Evolutionary conservation across 2,888 invertebrate species (phyloP), one percentile per base, ranked within the genome.

Genomic region (Syrista parreyssii): DNA sequence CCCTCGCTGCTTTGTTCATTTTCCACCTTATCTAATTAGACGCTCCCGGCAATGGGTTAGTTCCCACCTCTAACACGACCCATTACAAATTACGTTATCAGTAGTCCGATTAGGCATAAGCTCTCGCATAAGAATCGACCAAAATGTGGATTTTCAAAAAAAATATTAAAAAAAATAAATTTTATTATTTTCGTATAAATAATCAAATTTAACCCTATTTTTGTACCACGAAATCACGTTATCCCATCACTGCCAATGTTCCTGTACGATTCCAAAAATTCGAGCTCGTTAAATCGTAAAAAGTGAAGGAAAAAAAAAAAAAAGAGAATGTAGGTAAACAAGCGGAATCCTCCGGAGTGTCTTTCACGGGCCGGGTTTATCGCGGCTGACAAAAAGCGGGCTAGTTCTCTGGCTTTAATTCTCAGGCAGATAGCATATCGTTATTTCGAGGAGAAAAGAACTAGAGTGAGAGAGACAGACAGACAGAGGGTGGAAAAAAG

Each of bases 391-490:
- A 55, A 23, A 55, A 55, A 55, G 55, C 55, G 23, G 55, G 55
- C 23, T 55, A 9, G 23, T 23, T 55, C 55, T 55, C 55, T 55
- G 55, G 55, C 55, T 55, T 55, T 55, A 55, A 55, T 55, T 55
- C 23, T 55, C 55, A 9, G 55, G 23, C 55, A 71, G 71, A 71
- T 71, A 71, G 68, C 76, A 77, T 77, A 78, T 77, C 79, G 78
- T 79, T 78, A 75, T 78, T 76, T 68, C 75, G 68, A 12, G 75
- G 73, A 76, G 79, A 68, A 69, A 75, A 78, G 69, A 78, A 72
- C 69, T 34, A 77, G 72, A 55, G 31, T 15, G 68, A 15, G 34
- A 12, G 23, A 32, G 75, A 35, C 34, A 9, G 75, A 34, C 15
- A 32, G 74, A 33, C 33, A 74, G 34, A 34, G 71, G 71, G 71